Percentiles rank a stretch among this genome's conserved stretches.
Evolutionary conservation across 2,113 vertebrate species (phyloP).

Genomic region (Dasyurus viverrinus): DNA sequence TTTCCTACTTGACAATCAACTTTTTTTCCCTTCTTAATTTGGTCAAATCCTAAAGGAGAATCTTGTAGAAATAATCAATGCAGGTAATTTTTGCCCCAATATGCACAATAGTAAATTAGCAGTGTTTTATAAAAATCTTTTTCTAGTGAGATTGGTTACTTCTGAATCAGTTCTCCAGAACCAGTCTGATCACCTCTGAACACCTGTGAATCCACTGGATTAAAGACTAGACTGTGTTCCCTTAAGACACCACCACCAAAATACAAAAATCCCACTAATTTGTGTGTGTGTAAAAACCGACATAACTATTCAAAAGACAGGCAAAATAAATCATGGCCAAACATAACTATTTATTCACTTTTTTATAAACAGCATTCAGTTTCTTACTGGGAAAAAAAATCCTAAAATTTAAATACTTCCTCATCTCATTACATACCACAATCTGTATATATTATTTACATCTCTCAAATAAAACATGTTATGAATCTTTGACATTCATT

Average conservation of each 20-base stretch:
- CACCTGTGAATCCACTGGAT: not conserved
- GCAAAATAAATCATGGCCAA: slow-evolving; percentile 80
- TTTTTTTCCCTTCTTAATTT: not conserved
- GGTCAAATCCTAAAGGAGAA: not conserved
- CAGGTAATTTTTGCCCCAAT: not conserved
- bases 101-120: not conserved
- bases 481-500: slow-evolving; percentile 81
- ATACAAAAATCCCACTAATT: not conserved
- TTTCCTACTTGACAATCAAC: not conserved
- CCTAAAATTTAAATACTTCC: slow-evolving; percentile 86
- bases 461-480: slow-evolving; percentile 83
- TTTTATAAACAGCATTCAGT: slow-evolving; percentile 88
- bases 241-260: not conserved
- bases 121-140: not conserved
- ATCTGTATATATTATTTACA: slow-evolving; percentile 90
- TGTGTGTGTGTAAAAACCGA: not conserved
- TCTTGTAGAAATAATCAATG: not conserved
- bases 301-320: not conserved
- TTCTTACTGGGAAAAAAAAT: slow-evolving; percentile 81
- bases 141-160: not conserved
- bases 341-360: slow-evolving; percentile 91
- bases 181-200: not conserved
- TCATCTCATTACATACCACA: slow-evolving; percentile 82
- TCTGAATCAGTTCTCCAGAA: not conserved
- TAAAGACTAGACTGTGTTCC: not conserved